Percentiles rank a stretch among this genome's conserved stretches.
Evolutionary conservation across 1,140 invertebrate species (phyloP).

Genomic region (Brachionus angularis): DNA sequence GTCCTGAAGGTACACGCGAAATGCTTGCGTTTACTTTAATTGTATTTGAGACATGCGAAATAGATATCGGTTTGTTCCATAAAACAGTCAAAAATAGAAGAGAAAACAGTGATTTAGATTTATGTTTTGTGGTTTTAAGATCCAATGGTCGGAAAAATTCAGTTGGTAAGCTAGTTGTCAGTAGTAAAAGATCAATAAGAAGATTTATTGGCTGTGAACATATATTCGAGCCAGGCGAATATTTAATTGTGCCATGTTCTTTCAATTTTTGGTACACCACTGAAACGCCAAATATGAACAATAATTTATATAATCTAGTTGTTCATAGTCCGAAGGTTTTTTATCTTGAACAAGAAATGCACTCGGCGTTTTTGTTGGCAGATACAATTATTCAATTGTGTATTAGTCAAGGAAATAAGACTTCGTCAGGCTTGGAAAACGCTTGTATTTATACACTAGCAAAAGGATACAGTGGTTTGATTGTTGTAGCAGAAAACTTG

Average conservation of each 20-base stretch:
- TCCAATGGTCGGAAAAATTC: constrained; percentile 31
- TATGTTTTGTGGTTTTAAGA: constrained; percentile 30
- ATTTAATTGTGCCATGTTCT: constrained; percentile 36
- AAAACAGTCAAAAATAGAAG: constrained; percentile 33
- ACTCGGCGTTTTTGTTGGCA: constrained; percentile 26
- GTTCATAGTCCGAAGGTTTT: constrained; percentile 42
- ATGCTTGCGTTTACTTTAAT: constrained; percentile 24
- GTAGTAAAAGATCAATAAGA: constrained; percentile 16
- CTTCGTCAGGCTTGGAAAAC: constrained; percentile 24
- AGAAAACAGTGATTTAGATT: constrained; percentile 30
- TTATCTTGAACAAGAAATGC: constrained; percentile 42
- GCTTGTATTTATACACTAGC: constrained; percentile 42
- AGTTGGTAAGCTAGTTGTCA: constrained; percentile 17
- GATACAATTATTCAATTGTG: constrained; percentile 25
- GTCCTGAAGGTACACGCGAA: constrained; percentile 4
- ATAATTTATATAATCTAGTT: constrained; percentile 39
- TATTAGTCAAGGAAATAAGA: constrained; percentile 15
- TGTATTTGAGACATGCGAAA: constrained; percentile 43
- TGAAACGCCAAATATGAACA: neutral
- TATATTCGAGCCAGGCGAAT: constrained; percentile 41
- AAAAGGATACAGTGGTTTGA: constrained; percentile 28
- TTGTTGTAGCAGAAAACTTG: constrained; percentile 35
- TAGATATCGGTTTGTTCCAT: constrained; percentile 42
- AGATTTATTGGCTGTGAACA: constrained; percentile 27
- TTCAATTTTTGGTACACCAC: constrained; percentile 23